Evolutionary conservation across 2,113 vertebrate species (phyloP).

Genomic region (Leptosomus discolor): DNA sequence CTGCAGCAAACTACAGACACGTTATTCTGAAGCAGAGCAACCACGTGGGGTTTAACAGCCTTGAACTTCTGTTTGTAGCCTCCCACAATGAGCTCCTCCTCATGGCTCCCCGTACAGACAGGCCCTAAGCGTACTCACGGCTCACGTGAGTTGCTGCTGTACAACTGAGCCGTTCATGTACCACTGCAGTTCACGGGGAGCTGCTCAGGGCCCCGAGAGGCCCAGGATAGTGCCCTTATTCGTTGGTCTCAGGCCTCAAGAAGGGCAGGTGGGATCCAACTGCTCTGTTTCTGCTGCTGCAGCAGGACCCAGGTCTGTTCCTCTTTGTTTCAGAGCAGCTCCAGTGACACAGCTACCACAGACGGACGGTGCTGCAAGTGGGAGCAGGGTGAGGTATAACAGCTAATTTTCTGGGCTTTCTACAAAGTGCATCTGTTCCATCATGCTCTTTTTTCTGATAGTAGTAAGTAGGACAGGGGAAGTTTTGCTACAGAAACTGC

Average conservation of each 20-base stretch:
- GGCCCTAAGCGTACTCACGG: background rate
- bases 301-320: background rate
- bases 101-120: background rate
- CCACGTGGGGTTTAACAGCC: background rate
- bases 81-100: background rate
- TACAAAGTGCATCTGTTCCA: background rate
- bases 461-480: background rate
- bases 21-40: background rate
- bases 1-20: background rate
- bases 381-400: background rate
- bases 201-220: background rate
- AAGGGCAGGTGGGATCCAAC: fast-evolving
- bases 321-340: background rate
- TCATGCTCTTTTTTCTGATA: background rate
- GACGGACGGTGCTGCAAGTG: background rate
- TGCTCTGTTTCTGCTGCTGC: background rate
- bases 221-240: background rate
- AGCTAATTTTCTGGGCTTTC: background rate
- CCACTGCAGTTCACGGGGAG: background rate
- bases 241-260: background rate
- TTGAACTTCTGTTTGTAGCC: background rate
- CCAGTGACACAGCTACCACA: background rate
- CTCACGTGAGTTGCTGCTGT: fast-evolving
- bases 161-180: fast-evolving
- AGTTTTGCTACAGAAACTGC: background rate